These are phyloP conservation scores for Dendrocopos noguchii DNA, from an alignment of 2,113 vertebrate species.

Conservation along the genomic window DNA sequence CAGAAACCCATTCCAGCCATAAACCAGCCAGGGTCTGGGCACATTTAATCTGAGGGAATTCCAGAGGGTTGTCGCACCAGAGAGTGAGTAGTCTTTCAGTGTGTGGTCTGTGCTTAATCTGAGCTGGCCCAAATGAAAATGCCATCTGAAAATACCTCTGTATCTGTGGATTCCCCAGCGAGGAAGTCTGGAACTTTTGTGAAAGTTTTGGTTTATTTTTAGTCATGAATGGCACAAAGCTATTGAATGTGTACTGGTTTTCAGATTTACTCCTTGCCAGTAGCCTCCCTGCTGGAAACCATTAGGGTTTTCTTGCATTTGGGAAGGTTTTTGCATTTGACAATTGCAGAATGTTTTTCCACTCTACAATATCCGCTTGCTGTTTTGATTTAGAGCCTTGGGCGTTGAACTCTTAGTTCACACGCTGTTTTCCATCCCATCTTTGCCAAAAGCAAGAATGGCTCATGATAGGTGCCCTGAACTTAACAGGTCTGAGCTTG, in stretches of 20 bases:
- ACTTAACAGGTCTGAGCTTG: neutral
- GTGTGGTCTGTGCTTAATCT: conserved; percentile 23
- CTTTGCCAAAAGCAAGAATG: neutral
- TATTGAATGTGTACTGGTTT: neutral
- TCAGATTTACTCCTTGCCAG: neutral
- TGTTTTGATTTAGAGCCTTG: neutral
- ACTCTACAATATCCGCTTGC: neutral
- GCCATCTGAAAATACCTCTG: neutral
- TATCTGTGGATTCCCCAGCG: neutral
- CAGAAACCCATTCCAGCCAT: neutral
- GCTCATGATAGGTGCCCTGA: neutral
- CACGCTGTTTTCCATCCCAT: neutral
- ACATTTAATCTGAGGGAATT: neutral
- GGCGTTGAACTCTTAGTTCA: neutral
- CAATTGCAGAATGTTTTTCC: neutral
- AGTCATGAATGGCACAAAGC: neutral
- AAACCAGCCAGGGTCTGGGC: neutral
- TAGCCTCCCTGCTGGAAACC: neutral
- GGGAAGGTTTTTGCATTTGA: neutral
- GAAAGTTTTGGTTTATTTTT: conserved; percentile 7
- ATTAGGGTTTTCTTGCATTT: neutral
- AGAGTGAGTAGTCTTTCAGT: neutral
- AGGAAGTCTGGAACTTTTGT: conserved; percentile 32
- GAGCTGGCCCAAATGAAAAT: neutral
- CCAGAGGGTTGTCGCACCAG: neutral